Conservation (phyloP, 2,113 vertebrate species). For the Lates calcarifer region DNA sequence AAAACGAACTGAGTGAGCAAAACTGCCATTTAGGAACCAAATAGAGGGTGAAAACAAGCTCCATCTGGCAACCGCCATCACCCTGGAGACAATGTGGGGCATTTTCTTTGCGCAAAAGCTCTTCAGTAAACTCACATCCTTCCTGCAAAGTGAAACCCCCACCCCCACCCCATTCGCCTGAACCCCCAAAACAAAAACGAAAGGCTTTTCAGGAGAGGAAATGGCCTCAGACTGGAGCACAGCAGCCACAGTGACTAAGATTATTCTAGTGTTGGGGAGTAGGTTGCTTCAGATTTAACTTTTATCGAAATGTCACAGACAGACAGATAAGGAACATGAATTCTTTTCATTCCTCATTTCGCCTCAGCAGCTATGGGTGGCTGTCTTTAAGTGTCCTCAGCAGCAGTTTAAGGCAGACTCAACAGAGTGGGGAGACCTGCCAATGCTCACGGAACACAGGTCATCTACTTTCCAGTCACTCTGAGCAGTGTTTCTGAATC, state of each 20-base stretch:
- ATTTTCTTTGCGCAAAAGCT: conserved; percentile 78
- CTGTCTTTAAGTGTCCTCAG: not conserved
- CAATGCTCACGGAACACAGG: not conserved
- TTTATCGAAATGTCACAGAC: not conserved
- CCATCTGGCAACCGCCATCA: conserved; percentile 46
- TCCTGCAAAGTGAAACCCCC: conserved; percentile 68
- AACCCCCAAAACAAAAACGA: conserved; percentile 43
- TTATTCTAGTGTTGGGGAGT: not conserved
- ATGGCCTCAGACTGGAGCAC: conserved; percentile 25
- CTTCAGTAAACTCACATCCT: conserved; percentile 83
- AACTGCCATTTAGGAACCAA: conserved; percentile 33
- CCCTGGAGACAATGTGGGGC: conserved; percentile 67
- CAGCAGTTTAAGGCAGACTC: conserved; percentile 1
- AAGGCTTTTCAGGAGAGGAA: conserved; percentile 74
- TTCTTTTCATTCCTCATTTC: conserved; percentile 2
- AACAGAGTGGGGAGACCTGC: not conserved
- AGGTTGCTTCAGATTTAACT: not conserved
- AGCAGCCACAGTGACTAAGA: not conserved
- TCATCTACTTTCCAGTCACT: conserved; percentile 22
- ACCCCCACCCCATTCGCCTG: not conserved
- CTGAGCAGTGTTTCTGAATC: not conserved
- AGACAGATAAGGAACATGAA: conserved; percentile 2
- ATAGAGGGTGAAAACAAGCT: not conserved
- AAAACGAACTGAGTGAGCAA: conserved; percentile 14
- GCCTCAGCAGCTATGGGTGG: conserved; percentile 1